Base-by-base conservation (phyloP, 1,140 invertebrate species). In the Papilio polyxenes region DNA sequence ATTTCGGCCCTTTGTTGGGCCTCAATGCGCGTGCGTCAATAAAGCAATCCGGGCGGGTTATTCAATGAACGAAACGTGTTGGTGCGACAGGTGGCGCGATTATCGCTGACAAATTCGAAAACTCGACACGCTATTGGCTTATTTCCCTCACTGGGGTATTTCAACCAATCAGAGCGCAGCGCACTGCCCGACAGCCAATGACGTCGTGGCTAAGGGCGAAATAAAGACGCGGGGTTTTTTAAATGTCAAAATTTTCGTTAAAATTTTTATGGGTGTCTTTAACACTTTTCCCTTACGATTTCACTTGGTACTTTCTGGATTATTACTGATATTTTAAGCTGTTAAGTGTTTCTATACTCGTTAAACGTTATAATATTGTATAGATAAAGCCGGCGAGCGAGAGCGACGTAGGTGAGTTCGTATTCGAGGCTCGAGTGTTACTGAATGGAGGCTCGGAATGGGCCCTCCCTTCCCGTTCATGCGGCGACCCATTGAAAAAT, bases 1-100 rank as follows among this genome's bases (percentile, higher is more conserved):
- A 93, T 88, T 93, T 92, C 92, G 92, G 92, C 93, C 93, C 93
- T 93, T 93, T 93, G 92, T 93, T 92, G 93, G 93, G 92, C 93
- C 92, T 91, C 90, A 93, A 86, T 92, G 89, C 92, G 93, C 93
- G 83, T 93, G 93, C 93, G 93, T 93, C 87, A 92, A 91, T 87
- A 90, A 89, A 92, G 92, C 90, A 91, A 88, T 91, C 91, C 89
- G 90, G 91, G 89, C 89, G 88, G 90, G 89, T 90, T 91, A 85
- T 93, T 93, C 92, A 94, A 94, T 94, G 93, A 93, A 94, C 85
- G 85, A 86, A 84, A 83, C 82, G 87, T 89, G 89, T 85, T 79
- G 77, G 87, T 83, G 91, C 92, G 90, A 92, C 92, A 93, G 93
- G 91, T 93, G 92, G 93, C 92, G 93, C 86, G 82, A 79, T 83